A percentile compares a stretch with the other conserved stretches of the same genome.
phyloP scores from a whole-genome alignment of 2,797 vertebrate species.

The Petrocephalus sullivani region DNA sequence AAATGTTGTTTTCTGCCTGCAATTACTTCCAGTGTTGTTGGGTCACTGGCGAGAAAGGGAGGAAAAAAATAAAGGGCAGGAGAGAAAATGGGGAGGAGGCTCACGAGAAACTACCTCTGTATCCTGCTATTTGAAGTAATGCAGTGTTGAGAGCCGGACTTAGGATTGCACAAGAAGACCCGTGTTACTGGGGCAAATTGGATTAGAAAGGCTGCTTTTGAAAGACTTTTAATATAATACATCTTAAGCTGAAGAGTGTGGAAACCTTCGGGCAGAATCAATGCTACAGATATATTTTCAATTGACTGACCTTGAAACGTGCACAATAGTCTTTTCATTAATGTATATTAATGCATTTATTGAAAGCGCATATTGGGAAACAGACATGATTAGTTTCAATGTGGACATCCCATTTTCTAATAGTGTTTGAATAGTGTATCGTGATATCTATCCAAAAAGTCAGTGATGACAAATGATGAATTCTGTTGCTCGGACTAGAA shows the following conservation, averaged over 20 bases:
- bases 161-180: constrained; percentile 47
- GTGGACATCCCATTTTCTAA: constrained; percentile 1
- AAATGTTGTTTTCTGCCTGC: constrained; percentile 73
- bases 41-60: constrained; percentile 63
- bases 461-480: neutral
- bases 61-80: constrained; percentile 41
- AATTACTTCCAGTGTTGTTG: constrained; percentile 72
- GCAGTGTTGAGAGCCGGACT: constrained; percentile 32
- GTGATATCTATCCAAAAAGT: neutral
- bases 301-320: constrained; percentile 7
- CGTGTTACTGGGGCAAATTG: constrained; percentile 57
- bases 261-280: constrained; percentile 20
- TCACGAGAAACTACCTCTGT: constrained; percentile 34
- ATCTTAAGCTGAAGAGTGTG: constrained; percentile 25
- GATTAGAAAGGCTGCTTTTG: constrained; percentile 49
- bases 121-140: constrained; percentile 27
- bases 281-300: constrained; percentile 10
- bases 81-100: constrained; percentile 55
- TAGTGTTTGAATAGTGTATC: neutral
- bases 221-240: constrained; percentile 22
- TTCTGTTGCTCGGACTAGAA: neutral
- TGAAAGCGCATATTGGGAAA: constrained; percentile 15
- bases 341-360: constrained; percentile 21
- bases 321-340: constrained; percentile 7
- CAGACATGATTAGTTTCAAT: constrained; percentile 8